phyloP scores from a whole-genome alignment of 2,888 invertebrate species.

The Dilophus febrilis region DNA sequence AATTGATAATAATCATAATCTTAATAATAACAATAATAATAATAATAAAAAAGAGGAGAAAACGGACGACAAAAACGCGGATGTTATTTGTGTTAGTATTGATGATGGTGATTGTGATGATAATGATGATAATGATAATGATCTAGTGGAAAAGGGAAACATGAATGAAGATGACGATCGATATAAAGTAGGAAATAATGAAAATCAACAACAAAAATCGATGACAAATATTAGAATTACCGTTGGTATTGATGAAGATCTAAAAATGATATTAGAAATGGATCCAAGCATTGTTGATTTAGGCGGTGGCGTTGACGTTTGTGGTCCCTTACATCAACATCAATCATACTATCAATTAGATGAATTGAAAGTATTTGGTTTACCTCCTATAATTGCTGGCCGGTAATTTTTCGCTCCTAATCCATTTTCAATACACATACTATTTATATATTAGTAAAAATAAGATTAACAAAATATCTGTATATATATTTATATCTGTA shows the following conservation, averaged over 20 bases:
- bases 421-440: no score
- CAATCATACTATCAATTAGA: slow-evolving; percentile 11
- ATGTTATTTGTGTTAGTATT: not conserved
- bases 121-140: no score
- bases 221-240: slow-evolving; percentile 30
- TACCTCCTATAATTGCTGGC: slow-evolving; percentile 27
- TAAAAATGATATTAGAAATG: slow-evolving; percentile 43
- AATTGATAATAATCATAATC: not conserved
- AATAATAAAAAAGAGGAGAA: not conserved
- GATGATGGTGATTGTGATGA: no score
- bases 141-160: no score
- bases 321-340: no score
- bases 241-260: slow-evolving; percentile 40
- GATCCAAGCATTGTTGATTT: slow-evolving; percentile 41
- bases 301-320: slow-evolving; percentile 14
- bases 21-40: not conserved
- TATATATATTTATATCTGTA: no score
- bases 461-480: no score
- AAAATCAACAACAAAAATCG: not conserved
- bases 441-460: no score
- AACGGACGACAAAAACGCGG: not conserved
- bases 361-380: slow-evolving; percentile 17
- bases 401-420: no score
- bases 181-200: no score
- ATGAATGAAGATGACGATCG: no score